Conservation (phyloP, 2,888 invertebrate species). For the Polyommatus iphigenia region DNA sequence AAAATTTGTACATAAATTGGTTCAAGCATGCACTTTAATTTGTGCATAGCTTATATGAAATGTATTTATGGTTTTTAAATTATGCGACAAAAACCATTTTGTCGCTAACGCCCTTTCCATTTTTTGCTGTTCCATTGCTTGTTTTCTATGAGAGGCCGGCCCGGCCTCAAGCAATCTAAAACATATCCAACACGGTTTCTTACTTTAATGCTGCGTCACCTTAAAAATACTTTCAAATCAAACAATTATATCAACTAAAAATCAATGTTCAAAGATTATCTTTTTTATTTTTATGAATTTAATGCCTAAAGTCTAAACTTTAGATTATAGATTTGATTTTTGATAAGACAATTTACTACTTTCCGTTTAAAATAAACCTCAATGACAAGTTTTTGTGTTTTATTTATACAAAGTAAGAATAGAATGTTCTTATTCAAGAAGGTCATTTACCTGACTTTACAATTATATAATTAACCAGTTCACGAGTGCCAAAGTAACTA, state of each 20-base stretch:
- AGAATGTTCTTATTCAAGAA: conserved; percentile 2
- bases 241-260: not conserved
- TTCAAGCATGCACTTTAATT: too few relatives aligned
- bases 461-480: conserved; percentile 19
- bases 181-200: too few relatives aligned
- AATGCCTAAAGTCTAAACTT: not conserved
- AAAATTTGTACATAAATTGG: too few relatives aligned
- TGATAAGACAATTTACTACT: not conserved
- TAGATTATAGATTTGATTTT: not conserved
- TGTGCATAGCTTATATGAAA: too few relatives aligned
- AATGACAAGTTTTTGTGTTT: not conserved
- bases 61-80: too few relatives aligned
- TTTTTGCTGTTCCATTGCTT: too few relatives aligned
- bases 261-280: not conserved
- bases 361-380: not conserved
- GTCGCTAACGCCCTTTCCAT: too few relatives aligned
- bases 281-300: not conserved
- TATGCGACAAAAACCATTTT: too few relatives aligned
- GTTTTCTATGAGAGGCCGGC: too few relatives aligned
- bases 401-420: not conserved
- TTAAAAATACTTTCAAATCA: too few relatives aligned
- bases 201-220: too few relatives aligned
- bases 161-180: too few relatives aligned
- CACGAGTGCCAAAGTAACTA: conserved; percentile 6
- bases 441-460: not conserved